Base-by-base conservation (phyloP, 1,140 invertebrate species). In the Polypedilum vanderplanki region DNA sequence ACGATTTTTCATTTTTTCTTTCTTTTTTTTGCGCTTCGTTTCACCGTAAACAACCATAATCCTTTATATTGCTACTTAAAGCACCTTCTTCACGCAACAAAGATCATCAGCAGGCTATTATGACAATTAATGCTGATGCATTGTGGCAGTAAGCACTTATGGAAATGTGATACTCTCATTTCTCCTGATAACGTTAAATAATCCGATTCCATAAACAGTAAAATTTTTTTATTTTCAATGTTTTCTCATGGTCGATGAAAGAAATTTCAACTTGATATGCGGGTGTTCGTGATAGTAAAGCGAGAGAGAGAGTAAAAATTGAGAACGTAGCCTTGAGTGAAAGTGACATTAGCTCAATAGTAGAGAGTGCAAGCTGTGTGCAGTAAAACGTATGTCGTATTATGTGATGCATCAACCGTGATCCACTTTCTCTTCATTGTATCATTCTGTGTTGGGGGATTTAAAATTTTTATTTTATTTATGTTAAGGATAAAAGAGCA, bases 201-300 rank as follows among this genome's bases (percentile, higher is more conserved):
- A 33, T 33, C 24, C 5, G 2, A 33, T 33, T 33, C 5, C 2
- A 33, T 33, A 33, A 33, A 33, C 5, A 33, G 24, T 33, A 33
- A 33, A 33, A 33, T 3, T 3, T 5, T 33, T 33, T n/a, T n/a
- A n/a, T n/a, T 33, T 33, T 33, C 24, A 33, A 33, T 33, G 24
- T 33, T n/a, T 15, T 57, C n/a, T 57, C 46, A 57, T n/a, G 46
- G 46, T n/a, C 46, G 46, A 57, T 57, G 46, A 57, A 57, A 57
- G 46, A 10, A 2, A 10, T 57, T 57, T 57, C 15, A n/a, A 15
- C 46, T 57, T 33, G 24, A 33, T 33, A 5, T 33, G 24, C 24
- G 24, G 24, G 24, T 33, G n/a, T n/a, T n/a, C 41, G 15, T 46
- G 24, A 5, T n/a, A 1, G n/a, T 15, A 57, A 57, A 57, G n/a